Base-by-base conservation (phyloP, 1,140 invertebrate species). In the Portunus trituberculatus region DNA sequence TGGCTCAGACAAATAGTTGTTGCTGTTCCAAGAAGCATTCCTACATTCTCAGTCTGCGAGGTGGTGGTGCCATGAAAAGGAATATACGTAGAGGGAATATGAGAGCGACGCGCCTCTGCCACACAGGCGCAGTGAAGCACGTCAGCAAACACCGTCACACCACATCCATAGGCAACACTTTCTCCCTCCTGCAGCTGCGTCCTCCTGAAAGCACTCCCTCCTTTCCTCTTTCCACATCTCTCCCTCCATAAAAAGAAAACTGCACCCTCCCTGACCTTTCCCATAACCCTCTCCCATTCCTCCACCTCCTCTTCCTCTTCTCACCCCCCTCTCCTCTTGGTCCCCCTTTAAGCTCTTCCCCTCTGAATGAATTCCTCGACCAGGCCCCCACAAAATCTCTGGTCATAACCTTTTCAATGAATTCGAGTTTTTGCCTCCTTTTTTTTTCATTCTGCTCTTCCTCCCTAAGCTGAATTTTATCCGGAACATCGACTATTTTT, bases 351-450 rank as follows among this genome's bases (percentile, higher is more conserved):
- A n/a, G 67, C 67, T n/a, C 67, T 76, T n/a, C 20, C 67, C 67
- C 67, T 76, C 67, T 76, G 67, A 76, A 76, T 76, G 67, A 76
- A 76, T 76, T 76, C 67, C 67, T 76, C 67, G 67, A n/a, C 67
- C 67, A 76, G 67, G 20, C 67, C 20, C 67, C 67, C 67, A 76
- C 67, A 76, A 76, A 76, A 76, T 76, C 67, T 76, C 67, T 76
- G 67, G 67, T 76, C 67, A 76, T 76, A 76, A 76, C 67, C 67
- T 76, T 76, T 76, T 76, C 67, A 76, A 76, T 76, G 67, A 76
- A 76, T 76, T 76, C 67, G 20, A 76, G 67, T 76, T 76, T 76
- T 76, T 76, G 12, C 67, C 25, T 20, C 25, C 10, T 25, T 76
- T n/a, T 76, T 76, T 76, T 76, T 76, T n/a, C 25, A n/a, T 76